Percentiles rank a stretch among this genome's conserved stretches.
phyloP scores from a whole-genome alignment of 2,797 vertebrate species.

The Scleropages formosus region DNA sequence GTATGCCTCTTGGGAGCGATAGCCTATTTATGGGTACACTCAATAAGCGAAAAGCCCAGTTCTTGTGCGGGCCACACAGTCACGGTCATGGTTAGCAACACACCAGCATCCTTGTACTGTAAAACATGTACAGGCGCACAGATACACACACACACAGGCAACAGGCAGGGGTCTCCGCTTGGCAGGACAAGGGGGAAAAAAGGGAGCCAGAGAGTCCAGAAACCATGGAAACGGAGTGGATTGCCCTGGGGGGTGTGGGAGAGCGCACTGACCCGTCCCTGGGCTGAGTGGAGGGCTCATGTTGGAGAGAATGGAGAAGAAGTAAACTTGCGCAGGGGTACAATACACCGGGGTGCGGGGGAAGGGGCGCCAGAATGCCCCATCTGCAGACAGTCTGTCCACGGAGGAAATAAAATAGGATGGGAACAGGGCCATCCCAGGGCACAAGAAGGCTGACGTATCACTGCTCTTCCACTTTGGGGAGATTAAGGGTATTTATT shows the following conservation, averaged over 20 bases:
- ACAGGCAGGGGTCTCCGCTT: neutral
- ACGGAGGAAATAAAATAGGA: neutral
- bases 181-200: slow-evolving; percentile 39
- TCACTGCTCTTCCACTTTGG: slow-evolving; percentile 19
- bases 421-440: slow-evolving; percentile 32
- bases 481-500: slow-evolving; percentile 26
- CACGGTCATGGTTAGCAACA: too few species aligned
- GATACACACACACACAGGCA: slow-evolving; percentile 12
- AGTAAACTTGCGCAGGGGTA: slow-evolving; percentile 24
- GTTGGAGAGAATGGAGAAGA: slow-evolving; percentile 35
- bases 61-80: too few species aligned
- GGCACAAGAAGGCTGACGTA: slow-evolving; percentile 18
- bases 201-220: slow-evolving; percentile 44
- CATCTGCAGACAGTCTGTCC: slow-evolving; percentile 2
- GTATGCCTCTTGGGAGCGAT: too few species aligned
- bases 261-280: slow-evolving; percentile 43
- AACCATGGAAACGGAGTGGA: slow-evolving; percentile 54
- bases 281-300: slow-evolving; percentile 27
- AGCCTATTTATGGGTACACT: too few species aligned
- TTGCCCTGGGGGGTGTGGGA: slow-evolving; percentile 41
- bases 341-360: slow-evolving; percentile 18
- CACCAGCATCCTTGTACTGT: neutral
- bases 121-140: neutral
- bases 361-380: neutral
- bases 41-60: too few species aligned